phyloP scores from a whole-genome alignment of 2,113 vertebrate genomes.

The Colistium nudipinnis region DNA sequence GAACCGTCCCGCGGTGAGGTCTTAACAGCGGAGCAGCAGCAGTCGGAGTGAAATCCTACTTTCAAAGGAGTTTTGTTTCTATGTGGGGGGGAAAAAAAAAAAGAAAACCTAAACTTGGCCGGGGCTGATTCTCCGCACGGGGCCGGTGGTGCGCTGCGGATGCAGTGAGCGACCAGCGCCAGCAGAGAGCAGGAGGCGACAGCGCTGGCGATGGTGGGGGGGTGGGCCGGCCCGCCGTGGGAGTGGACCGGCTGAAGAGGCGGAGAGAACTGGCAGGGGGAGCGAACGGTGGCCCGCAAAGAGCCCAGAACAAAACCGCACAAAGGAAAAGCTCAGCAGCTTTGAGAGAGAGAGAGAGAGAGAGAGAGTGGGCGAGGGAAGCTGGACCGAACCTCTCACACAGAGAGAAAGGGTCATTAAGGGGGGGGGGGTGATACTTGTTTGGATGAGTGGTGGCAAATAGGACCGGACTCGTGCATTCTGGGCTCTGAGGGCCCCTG shows the following conservation, averaged over 20 bases:
- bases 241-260: conserved; percentile 45
- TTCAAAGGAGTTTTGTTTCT: not conserved
- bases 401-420: conserved; percentile 63
- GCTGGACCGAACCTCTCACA: conserved; percentile 65
- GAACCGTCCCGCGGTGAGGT: too few species aligned
- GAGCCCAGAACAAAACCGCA: conserved; percentile 52
- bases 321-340: too few species aligned
- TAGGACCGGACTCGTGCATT: conserved; percentile 23
- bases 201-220: too few species aligned
- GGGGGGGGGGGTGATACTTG: conserved; percentile 38
- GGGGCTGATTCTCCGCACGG: too few species aligned
- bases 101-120: too few species aligned
- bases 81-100: not conserved
- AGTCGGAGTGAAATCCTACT: too few species aligned
- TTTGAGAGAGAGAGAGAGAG: too few species aligned
- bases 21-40: too few species aligned
- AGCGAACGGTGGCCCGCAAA: conserved; percentile 61
- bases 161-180: conserved; percentile 6
- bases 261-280: conserved; percentile 48
- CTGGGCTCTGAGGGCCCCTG: conserved; percentile 19
- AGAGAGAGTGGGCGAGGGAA: conserved; percentile 36
- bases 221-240: not conserved
- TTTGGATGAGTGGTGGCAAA: conserved; percentile 49
- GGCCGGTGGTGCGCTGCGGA: too few species aligned
- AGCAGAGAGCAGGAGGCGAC: conserved; percentile 70